Conservation (phyloP, 1,140 invertebrate species). For the Ips nitidus region DNA sequence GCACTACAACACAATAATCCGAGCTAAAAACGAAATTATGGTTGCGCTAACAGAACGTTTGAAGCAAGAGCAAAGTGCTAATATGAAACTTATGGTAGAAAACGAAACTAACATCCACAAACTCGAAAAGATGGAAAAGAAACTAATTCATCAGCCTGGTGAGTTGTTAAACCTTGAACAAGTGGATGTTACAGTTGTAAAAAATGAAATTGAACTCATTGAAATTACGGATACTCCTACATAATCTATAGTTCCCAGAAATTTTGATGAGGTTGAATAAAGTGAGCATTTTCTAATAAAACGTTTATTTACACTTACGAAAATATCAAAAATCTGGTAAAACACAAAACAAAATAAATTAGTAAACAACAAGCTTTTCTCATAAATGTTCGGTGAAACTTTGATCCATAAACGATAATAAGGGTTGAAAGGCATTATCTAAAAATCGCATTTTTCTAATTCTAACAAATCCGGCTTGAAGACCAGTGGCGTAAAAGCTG, state of each 20-base stretch:
- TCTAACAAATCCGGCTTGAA: constrained; percentile 46
- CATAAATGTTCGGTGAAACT: neutral
- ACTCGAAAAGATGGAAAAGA: constrained; percentile 7
- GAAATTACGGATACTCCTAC: too few relatives aligned
- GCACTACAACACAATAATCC: constrained; percentile 14
- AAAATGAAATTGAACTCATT: neutral
- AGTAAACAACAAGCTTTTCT: neutral
- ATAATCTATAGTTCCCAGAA: too few relatives aligned
- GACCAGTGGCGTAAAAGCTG: constrained; percentile 43
- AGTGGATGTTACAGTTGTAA: neutral
- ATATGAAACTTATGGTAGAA: constrained; percentile 29
- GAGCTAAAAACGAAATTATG: constrained; percentile 20
- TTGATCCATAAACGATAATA: neutral
- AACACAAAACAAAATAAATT: neutral
- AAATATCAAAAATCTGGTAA: neutral
- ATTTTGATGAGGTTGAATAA: too few relatives aligned
- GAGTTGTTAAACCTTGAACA: neutral
- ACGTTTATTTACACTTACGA: too few relatives aligned
- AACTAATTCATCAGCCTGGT: neutral
- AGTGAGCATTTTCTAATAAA: too few relatives aligned
- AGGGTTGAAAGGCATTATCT: constrained; percentile 17
- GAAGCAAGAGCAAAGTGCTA: constrained; percentile 21
- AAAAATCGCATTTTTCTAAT: constrained; percentile 41
- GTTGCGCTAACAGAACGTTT: constrained; percentile 2
- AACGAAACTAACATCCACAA: constrained; percentile 14